Evolutionary conservation across 2,113 vertebrate species (phyloP).

Genomic region (human (Homo sapiens)): GRCh38 chr1:189912001-189912500

Average conservation of each 20-base stretch:
- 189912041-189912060: not conserved
- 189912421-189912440: no score
- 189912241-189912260: not conserved
- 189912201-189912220: not conserved
- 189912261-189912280: no score
- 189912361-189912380: no score
- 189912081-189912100: not conserved
- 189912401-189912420: no score
- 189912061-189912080: not conserved
- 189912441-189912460: no score
- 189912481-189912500: no score
- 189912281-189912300: no score
- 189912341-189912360: no score
- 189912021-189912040: not conserved
- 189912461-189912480: no score
- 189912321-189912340: no score
- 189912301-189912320: no score
- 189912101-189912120: not conserved
- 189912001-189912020: not conserved
- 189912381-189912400: no score
- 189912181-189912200: not conserved
- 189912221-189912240: not conserved
- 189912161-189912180: not conserved
- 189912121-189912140: not conserved
- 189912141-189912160: not conserved